phyloP scores from a whole-genome alignment of 2,797 vertebrate genomes.

The Cyclura pinguis region DNA sequence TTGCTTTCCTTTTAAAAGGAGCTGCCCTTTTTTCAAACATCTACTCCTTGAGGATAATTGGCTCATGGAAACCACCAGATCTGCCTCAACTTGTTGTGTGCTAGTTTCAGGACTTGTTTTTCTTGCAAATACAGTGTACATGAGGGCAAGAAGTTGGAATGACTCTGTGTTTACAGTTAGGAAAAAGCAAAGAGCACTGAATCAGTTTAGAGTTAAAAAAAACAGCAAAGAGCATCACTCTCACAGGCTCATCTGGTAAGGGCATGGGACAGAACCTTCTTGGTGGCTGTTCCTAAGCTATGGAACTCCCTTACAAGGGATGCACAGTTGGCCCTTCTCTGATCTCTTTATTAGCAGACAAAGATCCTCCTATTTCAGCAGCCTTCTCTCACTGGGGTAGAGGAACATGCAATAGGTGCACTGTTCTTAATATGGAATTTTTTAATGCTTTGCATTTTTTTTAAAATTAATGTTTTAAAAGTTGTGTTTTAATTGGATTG shows the following conservation, averaged over 20 bases:
- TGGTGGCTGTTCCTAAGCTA: background rate
- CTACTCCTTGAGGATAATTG: slow-evolving; percentile 42
- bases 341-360: too few relatives aligned
- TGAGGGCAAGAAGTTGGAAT: slow-evolving; percentile 60
- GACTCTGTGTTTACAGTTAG: slow-evolving; percentile 62
- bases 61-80: slow-evolving; percentile 44
- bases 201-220: slow-evolving; percentile 52
- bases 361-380: background rate
- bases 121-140: slow-evolving; percentile 51
- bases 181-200: background rate
- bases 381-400: background rate
- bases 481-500: too few relatives aligned
- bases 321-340: too few relatives aligned
- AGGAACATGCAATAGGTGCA: too few relatives aligned
- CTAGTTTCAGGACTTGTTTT: slow-evolving; percentile 59
- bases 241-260: too few relatives aligned
- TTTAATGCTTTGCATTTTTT: too few relatives aligned
- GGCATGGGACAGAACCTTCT: background rate
- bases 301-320: too few relatives aligned
- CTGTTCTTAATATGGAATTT: too few relatives aligned
- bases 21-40: slow-evolving; percentile 33
- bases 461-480: too few relatives aligned
- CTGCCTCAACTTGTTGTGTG: slow-evolving; percentile 60
- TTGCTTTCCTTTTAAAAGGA: background rate
- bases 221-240: background rate